Conservation (phyloP, 2,888 invertebrate genomes). For the Autographa gamma region DNA sequence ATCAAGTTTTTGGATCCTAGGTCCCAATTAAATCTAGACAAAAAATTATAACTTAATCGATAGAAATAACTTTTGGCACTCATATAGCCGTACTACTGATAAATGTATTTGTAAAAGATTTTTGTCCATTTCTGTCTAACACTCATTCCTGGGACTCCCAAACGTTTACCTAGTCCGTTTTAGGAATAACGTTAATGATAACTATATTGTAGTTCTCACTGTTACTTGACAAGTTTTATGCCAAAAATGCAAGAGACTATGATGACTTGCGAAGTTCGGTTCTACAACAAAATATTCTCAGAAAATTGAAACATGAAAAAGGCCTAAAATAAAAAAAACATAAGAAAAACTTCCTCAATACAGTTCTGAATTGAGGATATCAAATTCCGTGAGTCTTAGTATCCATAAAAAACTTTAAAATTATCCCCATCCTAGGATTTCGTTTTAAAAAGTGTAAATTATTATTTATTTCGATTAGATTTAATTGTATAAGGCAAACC, state of each 20-base stretch:
- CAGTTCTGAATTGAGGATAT: background rate
- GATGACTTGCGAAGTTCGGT: slow-evolving; percentile 17
- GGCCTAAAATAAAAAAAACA: background rate
- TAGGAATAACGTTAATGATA: slow-evolving; percentile 65
- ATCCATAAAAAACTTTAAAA: slow-evolving; percentile 36
- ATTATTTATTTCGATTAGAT: slow-evolving; percentile 81
- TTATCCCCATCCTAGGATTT: slow-evolving; percentile 84
- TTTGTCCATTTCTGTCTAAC: slow-evolving; percentile 42
- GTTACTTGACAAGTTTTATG: slow-evolving; percentile 60
- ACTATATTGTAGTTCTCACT: slow-evolving; percentile 61
- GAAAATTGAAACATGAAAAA: background rate
- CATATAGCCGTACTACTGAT: slow-evolving; percentile 15
- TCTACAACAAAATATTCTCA: background rate
- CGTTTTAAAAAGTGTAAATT: slow-evolving; percentile 76
- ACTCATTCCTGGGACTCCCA: slow-evolving; percentile 51
- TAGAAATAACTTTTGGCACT: slow-evolving; percentile 30
- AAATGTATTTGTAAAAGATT: background rate
- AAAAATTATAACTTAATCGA: slow-evolving; percentile 12
- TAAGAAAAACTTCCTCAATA: background rate
- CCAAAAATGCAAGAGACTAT: slow-evolving; percentile 67
- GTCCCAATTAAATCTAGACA: slow-evolving; percentile 14
- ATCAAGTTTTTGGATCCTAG: slow-evolving; percentile 9
- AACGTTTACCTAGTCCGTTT: slow-evolving; percentile 68
- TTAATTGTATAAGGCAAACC: slow-evolving; percentile 67
- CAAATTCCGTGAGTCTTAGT: slow-evolving; percentile 16